Evolutionary conservation across 2,888 invertebrate species (phyloP), one percentile per base, ranked within the genome.

Genomic region (Macropis europaea): DNA sequence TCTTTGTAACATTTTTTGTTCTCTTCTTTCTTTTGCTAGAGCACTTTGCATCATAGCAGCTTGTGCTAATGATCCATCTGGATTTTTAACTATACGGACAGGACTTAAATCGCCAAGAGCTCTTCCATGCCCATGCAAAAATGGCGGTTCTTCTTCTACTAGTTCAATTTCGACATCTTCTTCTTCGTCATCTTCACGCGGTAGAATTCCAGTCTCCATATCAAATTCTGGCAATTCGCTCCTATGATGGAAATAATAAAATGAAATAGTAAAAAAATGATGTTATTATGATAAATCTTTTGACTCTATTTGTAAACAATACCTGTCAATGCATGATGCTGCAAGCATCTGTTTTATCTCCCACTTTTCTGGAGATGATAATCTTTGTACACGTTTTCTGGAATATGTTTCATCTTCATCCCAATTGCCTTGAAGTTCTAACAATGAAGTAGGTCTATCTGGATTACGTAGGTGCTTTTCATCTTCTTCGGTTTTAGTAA

Each of bases 31-130:
- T 87, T 99, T 99, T 0, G 99, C 97, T 42, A 99, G 90, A 0
- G 99, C 99, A 9, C 97, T 97, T 90, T 99, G 99, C 98, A 98
- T 99, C 97, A 99, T 98, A 0, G 99, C 99, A 0, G 99, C 98
- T 90, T 99, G 99, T 0, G 99, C 99, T 19, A 99, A 90, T 0
- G 99, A 99, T 0, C 99, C 99, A 90, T 99, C 99, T 0, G 99
- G 99, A 92, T 99, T 99, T 91, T 99, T 99, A 0, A 99, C 97
- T 77, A 99, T 99, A 77, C 95, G 91, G 2, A 98, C 98, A 0
- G 99, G 99, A 63, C 97, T 97, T 2, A 99, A 92, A 88, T 99
- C 98, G 77, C 97, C 96, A 0, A 97, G 90, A 0, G 97, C 96
- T 74, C 98, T 92, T 0, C 98, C 98, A 88, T 98, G 95, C n/a